These are phyloP conservation scores for Mareca penelope DNA, from an alignment of 2,797 vertebrate species.

Conservation along the genomic window DNA sequence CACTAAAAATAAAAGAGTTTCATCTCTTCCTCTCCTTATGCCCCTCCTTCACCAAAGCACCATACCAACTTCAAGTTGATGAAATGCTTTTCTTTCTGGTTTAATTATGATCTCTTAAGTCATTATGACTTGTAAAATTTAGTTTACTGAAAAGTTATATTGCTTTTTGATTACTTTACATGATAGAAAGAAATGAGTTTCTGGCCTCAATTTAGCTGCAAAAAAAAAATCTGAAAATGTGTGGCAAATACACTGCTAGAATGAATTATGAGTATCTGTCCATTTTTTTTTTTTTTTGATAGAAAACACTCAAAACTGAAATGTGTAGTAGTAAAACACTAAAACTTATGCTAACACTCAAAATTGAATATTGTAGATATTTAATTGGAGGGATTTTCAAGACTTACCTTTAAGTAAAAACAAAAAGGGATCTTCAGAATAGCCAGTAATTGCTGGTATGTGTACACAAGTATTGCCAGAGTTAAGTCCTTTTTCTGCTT, in stretches of 20 bases:
- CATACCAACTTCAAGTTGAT: background rate
- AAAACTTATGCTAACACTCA: background rate
- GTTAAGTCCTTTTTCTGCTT: background rate
- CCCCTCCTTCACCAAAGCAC: background rate
- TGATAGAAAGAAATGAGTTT: background rate
- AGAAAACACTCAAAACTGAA: background rate
- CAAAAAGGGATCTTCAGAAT: background rate
- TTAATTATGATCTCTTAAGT: background rate
- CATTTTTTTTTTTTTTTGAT: background rate
- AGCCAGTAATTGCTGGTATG: background rate
- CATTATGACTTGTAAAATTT: background rate
- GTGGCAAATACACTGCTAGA: background rate
- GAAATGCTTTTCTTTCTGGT: background rate
- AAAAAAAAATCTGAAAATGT: background rate
- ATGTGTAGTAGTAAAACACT: background rate
- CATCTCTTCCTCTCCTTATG: background rate
- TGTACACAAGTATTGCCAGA: background rate
- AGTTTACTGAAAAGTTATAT: background rate
- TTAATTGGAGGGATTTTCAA: background rate
- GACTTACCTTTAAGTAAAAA: background rate
- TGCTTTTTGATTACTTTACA: background rate
- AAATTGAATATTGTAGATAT: background rate
- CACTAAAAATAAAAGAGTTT: background rate
- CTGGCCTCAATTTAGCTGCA: background rate
- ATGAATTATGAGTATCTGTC: background rate